A percentile compares a stretch with the other conserved stretches of the same genome.
Evolutionary conservation across 2,113 vertebrate species (phyloP).

Genomic region (Anolis sagrei): DNA sequence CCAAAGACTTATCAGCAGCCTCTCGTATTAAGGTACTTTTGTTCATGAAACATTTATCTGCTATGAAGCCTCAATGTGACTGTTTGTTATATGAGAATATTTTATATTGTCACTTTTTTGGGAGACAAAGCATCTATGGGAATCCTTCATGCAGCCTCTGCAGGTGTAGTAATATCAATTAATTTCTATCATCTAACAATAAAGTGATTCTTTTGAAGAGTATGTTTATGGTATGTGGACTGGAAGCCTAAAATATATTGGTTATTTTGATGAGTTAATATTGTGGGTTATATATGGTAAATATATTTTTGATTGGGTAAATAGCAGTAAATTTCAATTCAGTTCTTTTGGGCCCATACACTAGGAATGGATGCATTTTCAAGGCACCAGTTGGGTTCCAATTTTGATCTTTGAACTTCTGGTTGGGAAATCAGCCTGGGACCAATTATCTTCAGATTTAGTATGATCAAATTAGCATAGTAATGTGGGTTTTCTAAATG

Average conservation of each 20-base stretch:
- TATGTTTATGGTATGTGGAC: background rate
- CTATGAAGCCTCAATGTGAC: background rate
- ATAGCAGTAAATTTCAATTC: background rate
- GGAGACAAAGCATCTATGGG: background rate
- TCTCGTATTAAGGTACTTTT: background rate
- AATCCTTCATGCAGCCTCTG: background rate
- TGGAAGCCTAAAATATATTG: background rate
- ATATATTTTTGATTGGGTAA: background rate
- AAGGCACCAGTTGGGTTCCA: background rate
- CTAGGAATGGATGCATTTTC: background rate
- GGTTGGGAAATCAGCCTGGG: background rate
- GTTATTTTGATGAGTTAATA: background rate
- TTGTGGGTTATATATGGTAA: background rate
- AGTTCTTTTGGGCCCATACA: no score
- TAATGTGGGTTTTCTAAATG: background rate
- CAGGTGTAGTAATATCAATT: background rate
- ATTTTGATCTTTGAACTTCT: background rate
- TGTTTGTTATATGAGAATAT: background rate
- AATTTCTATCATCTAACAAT: background rate
- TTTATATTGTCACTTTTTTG: background rate
- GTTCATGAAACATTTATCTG: constrained; percentile 2
- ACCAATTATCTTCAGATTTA: background rate
- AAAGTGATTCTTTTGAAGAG: background rate
- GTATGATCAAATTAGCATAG: background rate
- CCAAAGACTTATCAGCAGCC: no score